These are phyloP conservation scores for Etheostoma cragini DNA, from an alignment of 2,113 vertebrate genomes.

Conservation along the genomic window DNA sequence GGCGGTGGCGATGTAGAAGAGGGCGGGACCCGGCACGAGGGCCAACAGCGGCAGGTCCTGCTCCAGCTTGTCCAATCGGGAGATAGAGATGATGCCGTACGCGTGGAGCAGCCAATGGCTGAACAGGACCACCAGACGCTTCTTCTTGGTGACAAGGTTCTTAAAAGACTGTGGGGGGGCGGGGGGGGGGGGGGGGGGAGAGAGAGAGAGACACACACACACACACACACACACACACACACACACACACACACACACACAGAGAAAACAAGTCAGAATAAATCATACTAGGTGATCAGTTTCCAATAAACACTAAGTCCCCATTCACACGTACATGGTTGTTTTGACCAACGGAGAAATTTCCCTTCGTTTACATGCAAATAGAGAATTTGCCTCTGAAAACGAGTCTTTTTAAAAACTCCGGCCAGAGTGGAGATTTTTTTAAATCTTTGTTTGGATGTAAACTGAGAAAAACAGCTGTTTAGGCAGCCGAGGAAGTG, in stretches of 20 bases:
- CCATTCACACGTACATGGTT: too few relatives aligned
- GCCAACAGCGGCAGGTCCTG: slow-evolving; percentile 93
- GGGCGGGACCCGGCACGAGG: slow-evolving; percentile 92
- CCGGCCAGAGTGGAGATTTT: too few relatives aligned
- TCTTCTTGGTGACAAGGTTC: slow-evolving; percentile 95
- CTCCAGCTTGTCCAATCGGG: slow-evolving; percentile 92
- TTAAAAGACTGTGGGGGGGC: slow-evolving; percentile 88
- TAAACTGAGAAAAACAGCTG: too few relatives aligned
- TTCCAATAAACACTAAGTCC: too few relatives aligned
- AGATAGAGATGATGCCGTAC: slow-evolving; percentile 98
- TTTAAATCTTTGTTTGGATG: too few relatives aligned
- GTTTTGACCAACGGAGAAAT: too few relatives aligned
- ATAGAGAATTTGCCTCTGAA: too few relatives aligned
- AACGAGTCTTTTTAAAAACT: too few relatives aligned
- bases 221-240: too few relatives aligned
- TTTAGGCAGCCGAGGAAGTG: too few relatives aligned
- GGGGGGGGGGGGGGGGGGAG: background rate
- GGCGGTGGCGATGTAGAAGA: slow-evolving; percentile 95
- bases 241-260: background rate
- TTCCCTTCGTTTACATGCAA: too few relatives aligned
- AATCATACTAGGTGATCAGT: background rate
- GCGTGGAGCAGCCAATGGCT: slow-evolving; percentile 99
- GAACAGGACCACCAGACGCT: slow-evolving; percentile 94
- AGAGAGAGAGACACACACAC: too few relatives aligned
- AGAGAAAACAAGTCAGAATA: background rate